These are phyloP conservation scores for Sarcophaga caerulescens DNA, from an alignment of 2,888 invertebrate genomes.

Conservation along the genomic window DNA sequence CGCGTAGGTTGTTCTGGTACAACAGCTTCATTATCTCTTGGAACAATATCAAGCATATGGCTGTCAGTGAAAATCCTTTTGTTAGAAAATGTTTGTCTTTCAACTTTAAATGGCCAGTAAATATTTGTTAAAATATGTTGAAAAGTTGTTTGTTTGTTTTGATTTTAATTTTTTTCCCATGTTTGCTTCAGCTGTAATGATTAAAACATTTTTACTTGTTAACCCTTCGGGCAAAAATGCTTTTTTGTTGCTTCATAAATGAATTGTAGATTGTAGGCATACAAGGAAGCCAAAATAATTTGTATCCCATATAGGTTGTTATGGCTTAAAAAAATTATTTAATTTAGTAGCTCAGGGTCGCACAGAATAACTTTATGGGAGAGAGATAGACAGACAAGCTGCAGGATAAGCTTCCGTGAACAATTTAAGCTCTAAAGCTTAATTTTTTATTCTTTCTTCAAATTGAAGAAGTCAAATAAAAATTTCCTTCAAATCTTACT, in stretches of 20 bases:
- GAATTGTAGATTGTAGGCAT: neutral
- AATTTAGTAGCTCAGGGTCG: too few species aligned
- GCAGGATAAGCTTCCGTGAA: too few species aligned
- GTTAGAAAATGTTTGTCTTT: slow-evolving; percentile 11
- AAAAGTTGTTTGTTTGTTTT: neutral
- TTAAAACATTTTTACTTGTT: neutral
- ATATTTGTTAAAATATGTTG: neutral
- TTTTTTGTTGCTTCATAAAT: neutral
- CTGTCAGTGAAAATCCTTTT: neutral
- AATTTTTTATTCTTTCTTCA: too few species aligned
- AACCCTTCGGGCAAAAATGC: neutral
- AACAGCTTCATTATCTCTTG: neutral
- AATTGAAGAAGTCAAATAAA: too few species aligned
- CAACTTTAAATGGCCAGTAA: neutral
- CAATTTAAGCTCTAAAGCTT: too few species aligned
- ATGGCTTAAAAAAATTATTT: too few species aligned
- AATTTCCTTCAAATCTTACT: too few species aligned
- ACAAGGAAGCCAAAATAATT: too few species aligned
- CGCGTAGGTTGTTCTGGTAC: too few species aligned
- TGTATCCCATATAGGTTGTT: too few species aligned
- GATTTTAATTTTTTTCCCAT: neutral
- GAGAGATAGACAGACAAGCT: too few species aligned
- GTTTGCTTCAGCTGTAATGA: neutral
- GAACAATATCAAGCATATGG: slow-evolving; percentile 22
- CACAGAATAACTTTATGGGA: too few species aligned